These are phyloP conservation scores for Haplochromis vanheusdeni DNA, from an alignment of 2,113 vertebrate species.

Conservation along the genomic window DNA sequence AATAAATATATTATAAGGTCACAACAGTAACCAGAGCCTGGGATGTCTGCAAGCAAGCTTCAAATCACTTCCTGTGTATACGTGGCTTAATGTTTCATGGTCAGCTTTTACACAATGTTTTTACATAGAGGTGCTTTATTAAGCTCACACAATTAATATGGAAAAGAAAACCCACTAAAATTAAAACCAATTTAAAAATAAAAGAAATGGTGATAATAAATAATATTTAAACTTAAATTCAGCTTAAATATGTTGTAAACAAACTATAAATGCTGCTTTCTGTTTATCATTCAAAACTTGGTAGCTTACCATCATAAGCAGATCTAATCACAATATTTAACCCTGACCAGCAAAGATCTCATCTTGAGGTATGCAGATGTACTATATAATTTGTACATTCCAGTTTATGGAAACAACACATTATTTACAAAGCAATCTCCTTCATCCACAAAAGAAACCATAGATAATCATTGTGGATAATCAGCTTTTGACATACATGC, in stretches of 20 bases:
- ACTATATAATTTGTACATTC: neutral
- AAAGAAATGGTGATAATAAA: neutral
- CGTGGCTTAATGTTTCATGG: neutral
- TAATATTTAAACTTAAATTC: neutral
- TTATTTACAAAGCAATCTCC: neutral
- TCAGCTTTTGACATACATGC: neutral
- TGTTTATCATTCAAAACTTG: neutral
- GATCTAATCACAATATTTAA: neutral
- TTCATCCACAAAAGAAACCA: neutral
- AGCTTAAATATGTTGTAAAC: neutral
- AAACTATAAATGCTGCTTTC: neutral
- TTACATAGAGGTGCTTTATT: neutral
- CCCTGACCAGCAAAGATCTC: neutral
- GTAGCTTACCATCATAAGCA: neutral
- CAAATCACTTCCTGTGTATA: neutral
- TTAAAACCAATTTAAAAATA: accelerated
- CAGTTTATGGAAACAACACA: neutral
- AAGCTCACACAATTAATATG: neutral
- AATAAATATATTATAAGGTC: neutral
- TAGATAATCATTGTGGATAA: neutral
- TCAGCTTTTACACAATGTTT: neutral
- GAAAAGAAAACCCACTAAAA: neutral
- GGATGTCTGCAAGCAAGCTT: neutral
- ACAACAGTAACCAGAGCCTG: neutral
- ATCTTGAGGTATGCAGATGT: neutral